phyloP scores from a whole-genome alignment of 92 coral and sea anemone genomes.

The Diadumene lineata region DNA sequence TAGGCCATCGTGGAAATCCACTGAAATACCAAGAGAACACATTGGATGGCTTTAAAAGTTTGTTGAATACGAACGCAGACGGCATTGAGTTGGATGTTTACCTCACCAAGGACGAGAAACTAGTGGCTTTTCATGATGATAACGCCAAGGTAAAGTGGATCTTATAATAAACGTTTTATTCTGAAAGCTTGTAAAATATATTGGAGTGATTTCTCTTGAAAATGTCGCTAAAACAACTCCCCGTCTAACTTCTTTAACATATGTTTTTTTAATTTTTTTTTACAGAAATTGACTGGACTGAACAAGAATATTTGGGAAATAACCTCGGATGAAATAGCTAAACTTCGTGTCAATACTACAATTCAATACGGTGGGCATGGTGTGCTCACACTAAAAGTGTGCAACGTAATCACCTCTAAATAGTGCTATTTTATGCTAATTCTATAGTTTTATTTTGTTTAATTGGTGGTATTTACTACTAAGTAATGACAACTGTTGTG shows the following conservation, averaged over 20 bases:
- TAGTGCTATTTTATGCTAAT: no score
- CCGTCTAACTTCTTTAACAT: no score
- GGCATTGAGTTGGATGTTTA: slow-evolving; percentile 86
- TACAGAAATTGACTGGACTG: slow-evolving; percentile 71
- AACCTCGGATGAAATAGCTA: slow-evolving; percentile 56
- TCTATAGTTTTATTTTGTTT: no score
- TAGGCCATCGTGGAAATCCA: slow-evolving; percentile 95
- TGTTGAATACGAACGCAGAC: slow-evolving; percentile 72
- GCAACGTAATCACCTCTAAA: no score
- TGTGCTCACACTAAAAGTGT: background rate
- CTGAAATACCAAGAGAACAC: slow-evolving; percentile 83
- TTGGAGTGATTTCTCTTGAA: no score
- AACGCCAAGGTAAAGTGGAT: slow-evolving; percentile 68
- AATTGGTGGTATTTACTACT: no score
- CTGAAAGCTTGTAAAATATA: no score
- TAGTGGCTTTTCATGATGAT: slow-evolving; percentile 79
- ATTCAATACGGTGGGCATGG: slow-evolving; percentile 59
- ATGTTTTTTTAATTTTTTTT: slow-evolving; percentile 10
- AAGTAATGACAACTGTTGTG: no score
- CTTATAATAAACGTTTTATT: background rate
- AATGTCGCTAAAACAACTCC: no score
- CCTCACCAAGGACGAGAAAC: slow-evolving; percentile 79
- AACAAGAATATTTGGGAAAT: slow-evolving; percentile 63
- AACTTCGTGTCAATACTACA: slow-evolving; percentile 44
- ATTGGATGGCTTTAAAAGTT: slow-evolving; percentile 80